Evolutionary conservation across 2,888 invertebrate species (phyloP).

Genomic region (Pandemis heparana): DNA sequence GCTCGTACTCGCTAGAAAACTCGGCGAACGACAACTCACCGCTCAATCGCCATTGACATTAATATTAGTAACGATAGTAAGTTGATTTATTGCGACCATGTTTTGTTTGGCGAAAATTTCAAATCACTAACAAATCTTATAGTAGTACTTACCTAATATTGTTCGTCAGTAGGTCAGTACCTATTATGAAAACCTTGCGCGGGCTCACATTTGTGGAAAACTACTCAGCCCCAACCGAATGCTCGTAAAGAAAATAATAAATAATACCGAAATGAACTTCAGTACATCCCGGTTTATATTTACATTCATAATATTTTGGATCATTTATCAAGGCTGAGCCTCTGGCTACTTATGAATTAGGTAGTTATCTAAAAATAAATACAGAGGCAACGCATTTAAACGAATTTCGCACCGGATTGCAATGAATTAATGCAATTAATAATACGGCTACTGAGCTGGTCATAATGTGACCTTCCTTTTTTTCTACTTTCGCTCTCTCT

Average conservation of each 20-base stretch:
- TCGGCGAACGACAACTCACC: no score
- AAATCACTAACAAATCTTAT: neutral
- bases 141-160: neutral
- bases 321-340: conserved; percentile 31
- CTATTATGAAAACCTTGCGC: neutral
- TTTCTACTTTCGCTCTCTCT: neutral
- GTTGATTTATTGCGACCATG: neutral
- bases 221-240: neutral
- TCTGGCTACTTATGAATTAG: neutral
- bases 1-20: no score
- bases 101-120: neutral
- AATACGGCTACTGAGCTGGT: neutral
- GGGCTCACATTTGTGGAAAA: conserved; percentile 18
- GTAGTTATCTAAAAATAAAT: conserved; percentile 32
- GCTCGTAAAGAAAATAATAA: conserved; percentile 19
- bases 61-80: no score
- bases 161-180: no score
- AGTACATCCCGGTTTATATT: conserved; percentile 55
- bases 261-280: conserved; percentile 38
- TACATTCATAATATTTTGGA: conserved; percentile 46
- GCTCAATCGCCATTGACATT: no score
- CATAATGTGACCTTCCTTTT: neutral
- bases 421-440: conserved; percentile 1
- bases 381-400: no score
- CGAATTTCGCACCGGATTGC: conserved; percentile 12